These are phyloP conservation scores for Lepidurus arcticus DNA, from an alignment of 1,140 invertebrate genomes.

Conservation along the genomic window DNA sequence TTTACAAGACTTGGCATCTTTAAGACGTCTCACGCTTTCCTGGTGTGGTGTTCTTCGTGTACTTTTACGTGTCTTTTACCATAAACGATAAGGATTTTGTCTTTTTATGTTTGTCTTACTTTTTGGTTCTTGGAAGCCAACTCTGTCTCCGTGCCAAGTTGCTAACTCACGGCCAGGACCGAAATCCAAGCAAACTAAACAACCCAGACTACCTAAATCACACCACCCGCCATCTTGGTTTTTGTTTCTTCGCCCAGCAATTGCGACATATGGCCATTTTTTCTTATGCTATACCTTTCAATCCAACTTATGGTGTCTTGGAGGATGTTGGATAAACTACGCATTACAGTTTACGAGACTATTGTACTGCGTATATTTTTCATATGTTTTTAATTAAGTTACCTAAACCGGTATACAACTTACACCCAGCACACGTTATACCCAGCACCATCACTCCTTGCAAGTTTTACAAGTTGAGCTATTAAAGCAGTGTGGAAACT, in stretches of 20 bases:
- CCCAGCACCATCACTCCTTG: background rate
- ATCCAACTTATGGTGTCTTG: background rate
- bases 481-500: background rate
- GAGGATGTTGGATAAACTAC: background rate
- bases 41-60: background rate
- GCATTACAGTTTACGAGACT: too few relatives aligned
- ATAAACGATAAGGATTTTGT: background rate
- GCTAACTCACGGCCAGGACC: background rate
- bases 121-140: background rate
- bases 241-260: background rate
- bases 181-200: background rate
- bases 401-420: background rate
- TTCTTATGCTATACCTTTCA: background rate
- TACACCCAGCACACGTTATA: background rate
- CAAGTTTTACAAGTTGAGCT: background rate
- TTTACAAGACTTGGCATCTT: too few relatives aligned
- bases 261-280: background rate
- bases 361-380: too few relatives aligned
- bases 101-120: background rate
- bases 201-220: conserved; percentile 2
- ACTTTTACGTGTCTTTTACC: background rate
- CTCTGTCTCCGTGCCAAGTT: background rate
- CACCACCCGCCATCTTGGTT: background rate
- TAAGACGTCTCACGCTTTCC: too few relatives aligned
- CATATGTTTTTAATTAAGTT: background rate